These are phyloP conservation scores for Pagetopsis macropterus DNA, from an alignment of 2,797 vertebrate species.

Conservation along the genomic window DNA sequence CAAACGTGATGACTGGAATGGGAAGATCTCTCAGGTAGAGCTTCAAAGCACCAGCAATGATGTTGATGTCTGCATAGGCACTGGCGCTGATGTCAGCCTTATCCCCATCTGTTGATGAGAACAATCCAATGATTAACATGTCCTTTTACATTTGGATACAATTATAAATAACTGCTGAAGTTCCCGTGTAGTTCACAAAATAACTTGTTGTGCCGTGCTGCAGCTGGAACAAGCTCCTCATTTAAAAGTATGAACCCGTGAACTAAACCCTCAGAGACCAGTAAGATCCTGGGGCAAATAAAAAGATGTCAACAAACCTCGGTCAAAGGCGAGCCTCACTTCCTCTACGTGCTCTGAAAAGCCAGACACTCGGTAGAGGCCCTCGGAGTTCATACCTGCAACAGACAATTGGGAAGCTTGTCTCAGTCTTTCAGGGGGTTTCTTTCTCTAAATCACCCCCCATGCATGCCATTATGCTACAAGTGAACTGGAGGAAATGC, in stretches of 20 bases:
- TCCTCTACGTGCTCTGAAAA: constrained; percentile 98
- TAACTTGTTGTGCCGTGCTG: background rate
- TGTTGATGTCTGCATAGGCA: constrained; percentile 97
- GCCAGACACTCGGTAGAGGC: constrained; percentile 96
- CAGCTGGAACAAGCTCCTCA: constrained; percentile 27
- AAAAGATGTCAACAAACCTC: constrained; percentile 85
- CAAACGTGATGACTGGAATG: constrained; percentile 96
- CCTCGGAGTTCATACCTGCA: constrained; percentile 94
- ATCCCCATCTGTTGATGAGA: constrained; percentile 89
- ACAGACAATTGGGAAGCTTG: constrained; percentile 12
- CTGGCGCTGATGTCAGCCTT: constrained; percentile 94
- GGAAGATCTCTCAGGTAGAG: constrained; percentile 98
- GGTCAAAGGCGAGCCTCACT: constrained; percentile 94
- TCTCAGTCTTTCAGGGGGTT: background rate
- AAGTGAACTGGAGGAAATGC: background rate
- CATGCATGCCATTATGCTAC: background rate
- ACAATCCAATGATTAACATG: constrained; percentile 9
- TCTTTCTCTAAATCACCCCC: too few species aligned
- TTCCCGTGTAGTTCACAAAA: constrained; percentile 2
- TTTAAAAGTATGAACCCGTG: constrained; percentile 33
- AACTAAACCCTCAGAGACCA: constrained; percentile 35
- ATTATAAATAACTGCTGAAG: background rate
- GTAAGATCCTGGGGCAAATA: constrained; percentile 21
- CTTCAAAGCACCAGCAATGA: constrained; percentile 97
- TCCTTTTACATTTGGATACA: background rate